Evolutionary conservation across 2,888 invertebrate species (phyloP), one percentile per base, ranked within the genome.

Genomic region (Oscheius sp.): DNA sequence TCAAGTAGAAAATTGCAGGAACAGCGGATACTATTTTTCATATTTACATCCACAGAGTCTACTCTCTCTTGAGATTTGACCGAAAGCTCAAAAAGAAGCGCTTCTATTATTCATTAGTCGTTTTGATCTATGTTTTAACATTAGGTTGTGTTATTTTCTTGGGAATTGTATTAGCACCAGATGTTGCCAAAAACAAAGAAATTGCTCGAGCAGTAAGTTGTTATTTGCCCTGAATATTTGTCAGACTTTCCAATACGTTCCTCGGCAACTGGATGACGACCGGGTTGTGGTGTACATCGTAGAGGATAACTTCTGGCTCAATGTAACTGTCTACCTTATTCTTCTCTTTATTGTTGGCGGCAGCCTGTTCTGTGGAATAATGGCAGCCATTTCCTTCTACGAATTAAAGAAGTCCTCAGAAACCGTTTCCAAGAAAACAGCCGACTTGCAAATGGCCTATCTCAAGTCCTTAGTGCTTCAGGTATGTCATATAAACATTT

Each of bases 231-330:
- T n/a, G n/a, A n/a, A n/a, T n/a, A n/a, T 23, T 46, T 23, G 29
- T 66, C 12, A 66, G 66, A 66, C 16, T 25, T 66, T 66, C 18
- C 29, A 66, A 52, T 52, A 25, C 21, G n/a, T 52, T 2, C 49
- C 52, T 21, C 18, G 27, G 1, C 61, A 61, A 43, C 23, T 66
- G 12, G 29, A 52, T 1, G 52, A 66, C 18, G 29, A 27, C 2
- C 21, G 25, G 21, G 52, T 66, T 23, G 27, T 49, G 2, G 52
- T 66, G 6, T 46, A 46, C 18, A 52, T 52, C 2, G 21, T 52
- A 6, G 23, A 66, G 7, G 52, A 25, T 2, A 66, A 66, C 18
- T 16, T 29, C 2, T 66, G 49, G 66, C 2, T 66, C 6, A 25
- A 66, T n/a, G 18, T 49, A 13, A 21, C 52, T 0, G 66, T 49